Base-by-base conservation (phyloP, 2,113 vertebrate species). In the Festucalex cinctus region DNA sequence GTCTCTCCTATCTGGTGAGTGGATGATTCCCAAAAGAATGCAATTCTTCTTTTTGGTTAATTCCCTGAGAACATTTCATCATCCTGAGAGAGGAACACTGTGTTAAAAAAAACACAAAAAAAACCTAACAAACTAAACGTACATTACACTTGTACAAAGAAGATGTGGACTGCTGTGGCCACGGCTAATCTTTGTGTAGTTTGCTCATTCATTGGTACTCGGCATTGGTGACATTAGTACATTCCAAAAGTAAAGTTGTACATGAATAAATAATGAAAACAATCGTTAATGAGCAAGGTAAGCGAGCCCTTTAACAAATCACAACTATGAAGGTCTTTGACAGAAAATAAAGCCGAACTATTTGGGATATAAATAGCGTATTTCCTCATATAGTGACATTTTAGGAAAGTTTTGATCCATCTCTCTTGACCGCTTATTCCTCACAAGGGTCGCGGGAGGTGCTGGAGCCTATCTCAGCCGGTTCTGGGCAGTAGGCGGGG, bases 41-140 rank as follows among this genome's bases (percentile, higher is more conserved):
- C 88, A 83, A 90, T 88, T 85, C 92, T 87, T 88, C 92, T 92
- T 94, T 93, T 86, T 93, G 93, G 93, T 95, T 93, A 92, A 93
- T 96, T 99, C 96, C 96, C 96, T 98, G 97, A 98, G 97, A 94
- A 94, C 93, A 95, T 93, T 94, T 96, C 85, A 94, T 96, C 94
- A 93, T 97, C 97, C 96, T 98, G 96, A 98, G 96, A 98, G 96
- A 90, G 92, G 93, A 93, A 92, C 91, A 94, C 81, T 88, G 87
- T 80, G 85, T 92, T 89, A 83, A 90, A 88, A 85, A 57, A 28
- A n/a, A n/a, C n/a, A n/a, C n/a, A n/a, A n/a, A 85, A 83, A 85
- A 86, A 89, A 41, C 37, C 1, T 10, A 39, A 43, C 5, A 5
- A 62, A 62, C 41, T 8, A 12, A 39, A 63, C 12, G 41, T 79